Conservation (phyloP, 2,888 invertebrate species). For the Amiota minor region DNA sequence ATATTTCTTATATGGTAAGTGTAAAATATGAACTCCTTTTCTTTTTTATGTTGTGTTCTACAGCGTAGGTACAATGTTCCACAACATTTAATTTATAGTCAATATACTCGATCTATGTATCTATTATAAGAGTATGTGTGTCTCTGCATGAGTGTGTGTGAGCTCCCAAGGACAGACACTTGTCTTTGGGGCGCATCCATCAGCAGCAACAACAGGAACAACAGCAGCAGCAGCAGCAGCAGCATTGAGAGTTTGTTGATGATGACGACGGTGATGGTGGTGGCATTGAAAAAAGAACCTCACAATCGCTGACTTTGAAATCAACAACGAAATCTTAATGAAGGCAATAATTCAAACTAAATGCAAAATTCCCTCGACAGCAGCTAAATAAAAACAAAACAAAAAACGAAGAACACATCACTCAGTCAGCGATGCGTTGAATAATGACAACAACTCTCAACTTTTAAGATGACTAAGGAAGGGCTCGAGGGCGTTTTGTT, state of each 20-base stretch:
- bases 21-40: slow-evolving; percentile 19
- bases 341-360: slow-evolving; percentile 67
- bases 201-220: not conserved
- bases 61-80: slow-evolving; percentile 17
- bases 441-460: slow-evolving; percentile 20
- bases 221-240: not conserved
- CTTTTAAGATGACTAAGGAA: not conserved
- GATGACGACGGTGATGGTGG: slow-evolving; percentile 42
- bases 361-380: slow-evolving; percentile 64
- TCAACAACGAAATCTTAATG: slow-evolving; percentile 67
- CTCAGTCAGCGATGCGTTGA: slow-evolving; percentile 34
- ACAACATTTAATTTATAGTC: slow-evolving; percentile 25
- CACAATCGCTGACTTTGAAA: slow-evolving; percentile 40
- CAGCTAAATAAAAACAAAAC: slow-evolving; percentile 52
- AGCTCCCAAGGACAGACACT: not conserved
- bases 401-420: slow-evolving; percentile 45
- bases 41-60: too few relatives aligned
- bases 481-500: not conserved
- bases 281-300: slow-evolving; percentile 21
- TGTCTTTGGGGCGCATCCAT: slow-evolving; percentile 19
- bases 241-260: slow-evolving; percentile 12
- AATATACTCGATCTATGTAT: not conserved
- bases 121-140: not conserved
- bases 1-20: not conserved
- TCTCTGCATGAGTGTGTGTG: not conserved